Evolutionary conservation across 2,888 invertebrate genomes (phyloP).

Genomic region (Chymomyza caudatula): DNA sequence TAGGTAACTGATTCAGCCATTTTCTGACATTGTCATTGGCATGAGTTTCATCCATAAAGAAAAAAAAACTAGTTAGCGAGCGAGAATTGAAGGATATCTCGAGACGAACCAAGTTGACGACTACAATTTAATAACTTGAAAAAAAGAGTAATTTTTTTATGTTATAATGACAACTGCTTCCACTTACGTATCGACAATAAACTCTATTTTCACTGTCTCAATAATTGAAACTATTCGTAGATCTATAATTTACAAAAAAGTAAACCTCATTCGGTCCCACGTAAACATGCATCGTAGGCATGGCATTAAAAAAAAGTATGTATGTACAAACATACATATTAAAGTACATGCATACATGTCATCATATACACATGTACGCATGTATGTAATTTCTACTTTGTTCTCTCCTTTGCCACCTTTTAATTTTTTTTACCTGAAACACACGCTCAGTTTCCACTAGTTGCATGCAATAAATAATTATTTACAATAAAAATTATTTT

Average conservation of each 20-base stretch:
- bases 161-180: too few relatives aligned
- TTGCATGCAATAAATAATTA: background rate
- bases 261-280: background rate
- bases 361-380: background rate
- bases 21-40: too few relatives aligned
- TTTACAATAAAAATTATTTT: background rate
- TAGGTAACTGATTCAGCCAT: too few relatives aligned
- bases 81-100: too few relatives aligned
- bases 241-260: background rate
- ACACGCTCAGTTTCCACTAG: constrained; percentile 20
- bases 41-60: too few relatives aligned
- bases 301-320: background rate
- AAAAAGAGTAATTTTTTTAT: too few relatives aligned
- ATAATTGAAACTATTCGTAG: background rate
- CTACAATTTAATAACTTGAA: too few relatives aligned
- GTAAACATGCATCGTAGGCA: background rate
- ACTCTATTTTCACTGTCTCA: too few relatives aligned
- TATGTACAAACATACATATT: background rate
- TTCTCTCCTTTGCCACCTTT: constrained; percentile 11
- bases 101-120: too few relatives aligned
- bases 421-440: constrained; percentile 48
- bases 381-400: constrained; percentile 54
- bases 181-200: too few relatives aligned
- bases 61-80: too few relatives aligned
- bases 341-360: background rate